These are phyloP conservation scores for Porites lutea DNA, from an alignment of 64 coral and sea anemone species.

Conservation along the genomic window DNA sequence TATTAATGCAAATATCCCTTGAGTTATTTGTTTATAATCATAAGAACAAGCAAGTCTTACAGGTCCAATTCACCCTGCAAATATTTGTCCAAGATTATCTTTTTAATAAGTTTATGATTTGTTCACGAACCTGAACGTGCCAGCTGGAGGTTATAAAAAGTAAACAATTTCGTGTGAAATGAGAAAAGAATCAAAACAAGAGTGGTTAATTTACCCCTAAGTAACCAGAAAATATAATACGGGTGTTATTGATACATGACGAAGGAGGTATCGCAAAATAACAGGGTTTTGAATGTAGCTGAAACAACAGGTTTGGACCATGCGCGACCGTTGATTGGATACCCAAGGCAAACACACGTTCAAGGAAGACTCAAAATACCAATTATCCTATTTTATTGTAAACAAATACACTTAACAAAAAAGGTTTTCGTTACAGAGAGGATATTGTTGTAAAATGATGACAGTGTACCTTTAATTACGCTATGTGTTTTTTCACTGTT, in stretches of 20 bases:
- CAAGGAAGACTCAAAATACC: not conserved
- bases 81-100: not conserved
- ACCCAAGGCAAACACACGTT: not conserved
- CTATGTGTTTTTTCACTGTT: not conserved
- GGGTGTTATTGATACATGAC: not conserved
- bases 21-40: not conserved
- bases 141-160: constrained; percentile 29
- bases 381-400: constrained; percentile 10
- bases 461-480: constrained; percentile 20
- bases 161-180: constrained; percentile 34
- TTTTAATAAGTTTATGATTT: not conserved
- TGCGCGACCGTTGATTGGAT: not conserved
- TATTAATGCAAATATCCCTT: not conserved
- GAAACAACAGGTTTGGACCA: not conserved
- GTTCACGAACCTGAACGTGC: not conserved
- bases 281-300: not conserved
- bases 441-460: constrained; percentile 14
- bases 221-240: constrained; percentile 3
- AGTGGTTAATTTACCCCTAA: not conserved
- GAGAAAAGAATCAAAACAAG: not conserved
- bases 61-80: not conserved
- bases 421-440: constrained; percentile 1
- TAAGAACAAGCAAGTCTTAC: not conserved
- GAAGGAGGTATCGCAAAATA: not conserved
- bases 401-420: constrained; percentile 36